phyloP scores from a whole-genome alignment of 2,113 vertebrate species.

The Danio rerio region DNA sequence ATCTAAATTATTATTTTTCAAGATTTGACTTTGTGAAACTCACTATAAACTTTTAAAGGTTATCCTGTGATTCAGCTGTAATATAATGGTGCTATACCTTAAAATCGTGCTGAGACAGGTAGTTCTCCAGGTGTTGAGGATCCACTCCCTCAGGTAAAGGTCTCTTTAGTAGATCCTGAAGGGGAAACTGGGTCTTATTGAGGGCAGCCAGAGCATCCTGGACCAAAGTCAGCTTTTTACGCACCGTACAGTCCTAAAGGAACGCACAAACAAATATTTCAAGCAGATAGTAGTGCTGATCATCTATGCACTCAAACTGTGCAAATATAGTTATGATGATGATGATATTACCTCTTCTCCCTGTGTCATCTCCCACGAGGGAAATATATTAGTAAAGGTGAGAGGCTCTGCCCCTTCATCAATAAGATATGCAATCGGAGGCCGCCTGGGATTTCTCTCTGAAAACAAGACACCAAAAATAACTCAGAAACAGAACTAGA shows the following conservation, averaged over 20 bases:
- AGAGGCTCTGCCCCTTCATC: slow-evolving; percentile 75
- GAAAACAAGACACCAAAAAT: slow-evolving; percentile 15
- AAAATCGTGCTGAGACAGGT: slow-evolving; percentile 77
- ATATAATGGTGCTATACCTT: slow-evolving; percentile 65
- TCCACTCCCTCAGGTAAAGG: slow-evolving; percentile 76
- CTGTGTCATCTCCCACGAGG: slow-evolving; percentile 73
- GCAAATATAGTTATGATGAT: background rate
- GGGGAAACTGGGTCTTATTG: slow-evolving; percentile 69
- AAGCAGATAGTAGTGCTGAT: background rate
- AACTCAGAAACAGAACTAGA: slow-evolving; percentile 8
- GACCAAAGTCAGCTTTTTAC: slow-evolving; percentile 77
- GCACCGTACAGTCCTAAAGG: slow-evolving; percentile 56
- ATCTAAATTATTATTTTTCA: too few species aligned
- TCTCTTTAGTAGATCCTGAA: slow-evolving; percentile 72
- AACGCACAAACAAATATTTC: background rate
- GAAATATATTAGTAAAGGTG: slow-evolving; percentile 84
- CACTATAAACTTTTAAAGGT: background rate
- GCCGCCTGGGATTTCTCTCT: slow-evolving; percentile 78
- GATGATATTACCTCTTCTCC: slow-evolving; percentile 46
- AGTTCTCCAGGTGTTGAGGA: slow-evolving; percentile 73
- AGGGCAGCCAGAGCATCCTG: slow-evolving; percentile 78
- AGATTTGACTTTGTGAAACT: too few species aligned
- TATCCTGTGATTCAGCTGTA: background rate
- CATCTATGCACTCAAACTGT: background rate
- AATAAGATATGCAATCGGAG: slow-evolving; percentile 77